Conservation (phyloP, 1,140 invertebrate genomes). For the Arctopsyche grandis region DNA sequence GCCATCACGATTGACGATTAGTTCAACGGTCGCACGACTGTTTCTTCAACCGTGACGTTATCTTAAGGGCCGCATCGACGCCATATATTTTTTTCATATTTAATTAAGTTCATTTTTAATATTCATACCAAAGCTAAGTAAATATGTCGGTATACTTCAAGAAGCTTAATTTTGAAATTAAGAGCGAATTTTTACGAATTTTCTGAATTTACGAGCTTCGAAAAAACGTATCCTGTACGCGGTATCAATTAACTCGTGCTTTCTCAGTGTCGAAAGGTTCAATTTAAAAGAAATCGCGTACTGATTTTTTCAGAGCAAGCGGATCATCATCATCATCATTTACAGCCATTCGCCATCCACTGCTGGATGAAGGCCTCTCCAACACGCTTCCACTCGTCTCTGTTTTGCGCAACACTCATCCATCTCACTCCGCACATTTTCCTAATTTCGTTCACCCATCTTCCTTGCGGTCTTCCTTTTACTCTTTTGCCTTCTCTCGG, state of each 20-base stretch:
- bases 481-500: too few species aligned
- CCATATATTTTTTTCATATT: background rate
- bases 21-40: slow-evolving; percentile 8
- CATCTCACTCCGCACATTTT: too few species aligned
- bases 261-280: background rate
- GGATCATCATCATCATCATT: too few species aligned
- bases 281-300: background rate
- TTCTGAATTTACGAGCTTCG: background rate
- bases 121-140: background rate
- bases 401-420: too few species aligned
- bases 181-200: too few species aligned
- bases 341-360: too few species aligned
- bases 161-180: too few species aligned
- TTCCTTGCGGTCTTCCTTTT: too few species aligned
- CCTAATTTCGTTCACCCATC: too few species aligned
- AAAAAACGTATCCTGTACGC: background rate
- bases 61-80: background rate
- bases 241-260: slow-evolving; percentile 5
- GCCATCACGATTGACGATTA: slow-evolving; percentile 3
- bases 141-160: background rate
- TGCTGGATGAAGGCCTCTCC: too few species aligned
- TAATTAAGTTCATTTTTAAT: background rate
- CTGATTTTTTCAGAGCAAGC: too few species aligned
- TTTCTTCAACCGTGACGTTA: background rate
- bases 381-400: too few species aligned